Conservation (phyloP, 53 echinoderm and acorn worm genomes). For the Astropecten irregularis region DNA sequence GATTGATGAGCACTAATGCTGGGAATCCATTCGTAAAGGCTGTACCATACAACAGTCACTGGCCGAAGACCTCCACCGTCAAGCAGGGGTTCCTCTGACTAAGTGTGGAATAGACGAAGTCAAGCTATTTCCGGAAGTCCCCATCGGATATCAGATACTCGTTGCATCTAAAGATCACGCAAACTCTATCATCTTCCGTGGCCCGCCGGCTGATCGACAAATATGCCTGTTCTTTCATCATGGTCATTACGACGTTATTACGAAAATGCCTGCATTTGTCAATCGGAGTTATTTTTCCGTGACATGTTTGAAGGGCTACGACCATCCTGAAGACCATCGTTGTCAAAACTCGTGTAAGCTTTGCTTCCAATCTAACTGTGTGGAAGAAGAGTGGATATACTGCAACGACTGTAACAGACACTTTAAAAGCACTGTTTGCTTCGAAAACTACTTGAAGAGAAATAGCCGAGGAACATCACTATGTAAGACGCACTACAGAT, state of each 20-base stretch:
- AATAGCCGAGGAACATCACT: background rate
- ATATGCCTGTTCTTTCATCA: slow-evolving; percentile 15
- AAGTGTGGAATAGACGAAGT: slow-evolving; percentile 48
- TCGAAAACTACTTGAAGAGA: slow-evolving; percentile 22
- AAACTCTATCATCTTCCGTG: slow-evolving; percentile 1
- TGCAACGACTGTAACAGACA: slow-evolving; percentile 18
- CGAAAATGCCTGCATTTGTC: slow-evolving; percentile 36
- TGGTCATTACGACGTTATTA: slow-evolving; percentile 37
- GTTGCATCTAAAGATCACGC: slow-evolving; percentile 9
- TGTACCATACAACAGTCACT: slow-evolving; percentile 8
- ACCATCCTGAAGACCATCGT: background rate
- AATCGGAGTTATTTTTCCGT: slow-evolving; percentile 21
- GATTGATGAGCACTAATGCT: slow-evolving; percentile 24
- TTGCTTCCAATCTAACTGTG: slow-evolving; percentile 14
- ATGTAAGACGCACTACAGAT: slow-evolving; percentile 3
- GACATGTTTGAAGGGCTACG: slow-evolving; percentile 38
- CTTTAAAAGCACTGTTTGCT: slow-evolving; percentile 60
- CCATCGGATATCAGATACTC: background rate
- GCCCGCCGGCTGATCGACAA: background rate
- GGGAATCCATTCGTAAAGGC: slow-evolving; percentile 55
- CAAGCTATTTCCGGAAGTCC: slow-evolving; percentile 2
- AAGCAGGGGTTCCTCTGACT: slow-evolving; percentile 8
- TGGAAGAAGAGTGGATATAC: background rate
- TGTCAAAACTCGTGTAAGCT: slow-evolving; percentile 37
- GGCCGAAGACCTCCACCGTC: slow-evolving; percentile 26